These are phyloP conservation scores for Bhutanitis thaidina DNA, from an alignment of 2,888 invertebrate species.

Conservation along the genomic window DNA sequence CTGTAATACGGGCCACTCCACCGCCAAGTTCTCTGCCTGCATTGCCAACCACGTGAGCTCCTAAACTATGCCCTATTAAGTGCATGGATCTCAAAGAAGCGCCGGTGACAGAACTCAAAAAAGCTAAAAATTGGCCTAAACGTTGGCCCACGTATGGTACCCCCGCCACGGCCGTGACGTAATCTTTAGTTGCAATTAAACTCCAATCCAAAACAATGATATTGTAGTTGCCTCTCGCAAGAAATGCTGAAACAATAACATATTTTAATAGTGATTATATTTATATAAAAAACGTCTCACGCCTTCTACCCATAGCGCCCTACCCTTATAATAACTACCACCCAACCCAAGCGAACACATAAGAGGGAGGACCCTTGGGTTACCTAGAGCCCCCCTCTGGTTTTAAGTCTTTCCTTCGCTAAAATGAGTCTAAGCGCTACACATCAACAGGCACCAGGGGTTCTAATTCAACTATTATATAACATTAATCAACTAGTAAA, in stretches of 20 bases:
- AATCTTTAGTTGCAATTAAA: conserved; percentile 34
- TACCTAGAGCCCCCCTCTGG: too few relatives aligned
- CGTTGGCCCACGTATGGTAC: conserved; percentile 47
- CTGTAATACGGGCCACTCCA: conserved; percentile 45
- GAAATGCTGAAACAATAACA: conserved; percentile 41
- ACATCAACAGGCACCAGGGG: too few relatives aligned
- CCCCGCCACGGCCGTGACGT: conserved; percentile 41
- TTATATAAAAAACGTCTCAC: too few relatives aligned
- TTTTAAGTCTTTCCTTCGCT: too few relatives aligned
- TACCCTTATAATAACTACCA: too few relatives aligned
- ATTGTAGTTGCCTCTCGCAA: conserved; percentile 40
- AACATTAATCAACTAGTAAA: too few relatives aligned
- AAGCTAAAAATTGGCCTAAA: conserved; percentile 51
- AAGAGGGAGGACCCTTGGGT: too few relatives aligned
- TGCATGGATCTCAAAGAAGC: conserved; percentile 42
- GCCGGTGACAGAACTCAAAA: conserved; percentile 38
- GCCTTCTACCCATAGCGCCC: too few relatives aligned
- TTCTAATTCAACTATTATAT: too few relatives aligned
- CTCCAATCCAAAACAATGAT: conserved; percentile 58
- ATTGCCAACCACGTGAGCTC: conserved; percentile 59
- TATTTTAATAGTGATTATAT: too few relatives aligned
- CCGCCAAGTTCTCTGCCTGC: conserved; percentile 47
- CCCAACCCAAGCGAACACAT: too few relatives aligned
- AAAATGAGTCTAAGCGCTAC: too few relatives aligned
- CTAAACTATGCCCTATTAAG: conserved; percentile 61